Conservation (phyloP, 1,140 invertebrate genomes). For the silkworm (Bombyx mori) region DNA sequence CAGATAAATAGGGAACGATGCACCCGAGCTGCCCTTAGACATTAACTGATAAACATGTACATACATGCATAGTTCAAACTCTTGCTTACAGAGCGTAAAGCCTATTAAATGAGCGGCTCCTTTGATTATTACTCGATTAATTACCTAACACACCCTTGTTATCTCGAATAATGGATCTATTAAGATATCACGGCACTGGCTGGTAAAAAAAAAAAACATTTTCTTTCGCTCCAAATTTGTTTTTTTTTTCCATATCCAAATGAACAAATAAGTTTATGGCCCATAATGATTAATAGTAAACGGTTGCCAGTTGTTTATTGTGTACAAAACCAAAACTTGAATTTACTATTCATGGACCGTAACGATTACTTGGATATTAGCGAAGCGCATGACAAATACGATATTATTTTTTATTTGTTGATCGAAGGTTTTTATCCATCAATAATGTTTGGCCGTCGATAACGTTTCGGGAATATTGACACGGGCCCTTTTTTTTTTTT, state of each 20-base stretch:
- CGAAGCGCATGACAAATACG: constrained; percentile 32
- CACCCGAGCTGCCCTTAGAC: constrained; percentile 42
- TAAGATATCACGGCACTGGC: no score
- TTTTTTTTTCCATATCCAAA: no score
- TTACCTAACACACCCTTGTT: not conserved
- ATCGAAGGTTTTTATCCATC: constrained; percentile 20
- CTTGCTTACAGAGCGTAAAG: constrained; percentile 14
- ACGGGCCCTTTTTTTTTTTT: constrained; percentile 46
- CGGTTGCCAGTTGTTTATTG: no score
- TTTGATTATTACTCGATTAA: constrained; percentile 19
- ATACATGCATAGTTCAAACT: constrained; percentile 27
- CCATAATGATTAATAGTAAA: no score
- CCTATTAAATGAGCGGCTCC: constrained; percentile 13
- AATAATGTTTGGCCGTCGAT: constrained; percentile 50
- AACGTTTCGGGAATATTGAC: constrained; percentile 51
- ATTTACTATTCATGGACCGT: constrained; percentile 18
- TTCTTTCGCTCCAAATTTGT: no score
- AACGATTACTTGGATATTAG: constrained; percentile 38
- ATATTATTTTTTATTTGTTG: constrained; percentile 29
- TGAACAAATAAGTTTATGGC: no score
- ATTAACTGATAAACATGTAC: constrained; percentile 29
- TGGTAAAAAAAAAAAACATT: no score
- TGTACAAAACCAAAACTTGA: no score
- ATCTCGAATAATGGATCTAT: no score
- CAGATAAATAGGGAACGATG: constrained; percentile 49